phyloP scores from a whole-genome alignment of 2,113 vertebrate species.

The Muntiacus reevesi region DNA sequence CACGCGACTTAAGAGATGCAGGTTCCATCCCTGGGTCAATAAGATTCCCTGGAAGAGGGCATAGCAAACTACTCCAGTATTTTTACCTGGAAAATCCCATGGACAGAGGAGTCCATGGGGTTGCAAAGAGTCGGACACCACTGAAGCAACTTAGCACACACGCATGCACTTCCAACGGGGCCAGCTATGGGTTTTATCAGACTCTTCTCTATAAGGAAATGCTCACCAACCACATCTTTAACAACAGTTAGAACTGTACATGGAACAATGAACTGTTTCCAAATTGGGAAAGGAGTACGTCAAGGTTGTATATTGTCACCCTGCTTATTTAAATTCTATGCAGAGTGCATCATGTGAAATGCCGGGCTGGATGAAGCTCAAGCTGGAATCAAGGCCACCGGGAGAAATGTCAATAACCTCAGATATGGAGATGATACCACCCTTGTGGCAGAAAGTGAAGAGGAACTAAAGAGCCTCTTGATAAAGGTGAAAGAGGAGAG shows the following conservation, averaged over 20 bases:
- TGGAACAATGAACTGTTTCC: neutral
- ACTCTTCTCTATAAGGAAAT: neutral
- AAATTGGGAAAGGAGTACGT: neutral
- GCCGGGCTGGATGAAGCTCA: neutral
- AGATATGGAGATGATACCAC: neutral
- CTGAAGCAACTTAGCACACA: neutral
- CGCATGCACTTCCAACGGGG: neutral
- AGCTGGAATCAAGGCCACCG: neutral
- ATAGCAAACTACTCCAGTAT: neutral
- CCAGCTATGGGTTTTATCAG: neutral
- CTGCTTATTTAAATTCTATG: neutral
- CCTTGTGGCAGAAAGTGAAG: neutral
- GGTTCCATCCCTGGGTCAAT: neutral
- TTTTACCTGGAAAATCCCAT: neutral
- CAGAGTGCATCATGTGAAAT: neutral
- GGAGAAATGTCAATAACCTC: neutral
- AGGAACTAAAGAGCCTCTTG: neutral
- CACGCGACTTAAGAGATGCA: neutral
- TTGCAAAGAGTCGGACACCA: neutral
- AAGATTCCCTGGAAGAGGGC: neutral
- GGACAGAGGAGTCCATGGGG: neutral
- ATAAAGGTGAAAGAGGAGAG: neutral
- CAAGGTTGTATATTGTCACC: neutral
- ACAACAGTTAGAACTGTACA: neutral
- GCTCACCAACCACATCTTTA: neutral